Conservation (phyloP, 2,888 invertebrate genomes). For the Iphiclides podalirius region DNA sequence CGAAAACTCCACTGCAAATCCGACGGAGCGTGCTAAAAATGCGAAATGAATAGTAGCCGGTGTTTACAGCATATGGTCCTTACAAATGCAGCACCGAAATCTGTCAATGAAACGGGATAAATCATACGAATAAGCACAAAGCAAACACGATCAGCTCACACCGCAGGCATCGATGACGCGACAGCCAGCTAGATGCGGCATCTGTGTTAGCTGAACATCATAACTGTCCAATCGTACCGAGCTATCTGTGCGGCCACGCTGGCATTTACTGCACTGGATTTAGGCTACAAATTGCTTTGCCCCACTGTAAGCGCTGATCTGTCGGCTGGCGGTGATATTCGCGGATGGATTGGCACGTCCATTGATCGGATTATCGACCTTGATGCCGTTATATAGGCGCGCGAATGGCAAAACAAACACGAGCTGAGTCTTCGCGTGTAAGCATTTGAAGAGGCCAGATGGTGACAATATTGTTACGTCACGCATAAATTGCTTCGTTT, state of each 20-base stretch:
- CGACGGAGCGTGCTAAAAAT: constrained; percentile 2
- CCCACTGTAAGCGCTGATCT: constrained; percentile 22
- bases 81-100: constrained; percentile 2
- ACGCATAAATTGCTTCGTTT: constrained; percentile 5
- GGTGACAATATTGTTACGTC: constrained; percentile 17
- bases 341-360: constrained; percentile 26
- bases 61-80: constrained; percentile 7
- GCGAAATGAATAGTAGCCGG: constrained; percentile 11
- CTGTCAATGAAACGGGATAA: constrained; percentile 15
- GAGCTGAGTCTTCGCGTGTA: constrained; percentile 8
- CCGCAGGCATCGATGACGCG: constrained; percentile 1
- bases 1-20: constrained; percentile 9
- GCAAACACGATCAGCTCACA: constrained; percentile 1
- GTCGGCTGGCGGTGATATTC: constrained; percentile 29
- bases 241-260: not conserved
- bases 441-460: constrained; percentile 17
- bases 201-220: constrained; percentile 15
- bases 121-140: not conserved
- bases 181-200: too few relatives aligned
- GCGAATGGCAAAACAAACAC: constrained; percentile 11
- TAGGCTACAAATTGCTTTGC: constrained; percentile 19
- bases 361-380: constrained; percentile 20
- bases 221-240: constrained; percentile 23
- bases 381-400: constrained; percentile 5
- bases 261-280: constrained; percentile 10